Evolutionary conservation across 2,113 vertebrate genomes (phyloP), one percentile per base, ranked within the genome.

Genomic region (Parus major): DNA sequence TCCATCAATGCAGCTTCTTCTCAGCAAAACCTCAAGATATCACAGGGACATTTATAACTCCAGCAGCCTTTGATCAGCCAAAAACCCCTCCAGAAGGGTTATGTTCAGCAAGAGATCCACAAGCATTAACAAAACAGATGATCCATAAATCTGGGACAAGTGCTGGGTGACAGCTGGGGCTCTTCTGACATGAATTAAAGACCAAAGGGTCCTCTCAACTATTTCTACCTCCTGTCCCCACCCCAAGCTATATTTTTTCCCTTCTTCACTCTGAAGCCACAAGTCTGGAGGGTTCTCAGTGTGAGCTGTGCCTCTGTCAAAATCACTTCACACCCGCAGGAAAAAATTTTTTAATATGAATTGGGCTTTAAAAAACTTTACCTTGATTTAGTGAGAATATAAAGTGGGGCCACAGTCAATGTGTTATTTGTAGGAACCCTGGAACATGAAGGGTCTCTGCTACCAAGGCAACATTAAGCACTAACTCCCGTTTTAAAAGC

Each of bases 381-480:
- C 95, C 93, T 96, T 97, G 92, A 97, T 96, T 98, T 97, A 97
- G 96, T 92, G 97, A 97, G 96, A 97, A 96, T 97, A 95, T 97
- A 90, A 97, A 97, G 98, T 88, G 73, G 92, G 87, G 80, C 94
- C 86, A 82, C 24, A 97, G 96, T 98, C 96, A 96, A 96, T 96
- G 96, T 96, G 96, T 88, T 92, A 92, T 97, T 97, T 97, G 98
- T 98, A 71, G 69, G 93, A 94, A 78, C 88, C 90, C 88, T 72
- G 78, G 86, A 97, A 97, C 95, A 81, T 23, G 69, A 65, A 96
- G 94, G 95, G 59, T 97, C 97, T 96, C 95, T 96, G 94, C 92
- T 88, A 92, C 88, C 82, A 92, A 95, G 97, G 96, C 96, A 97
- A 95, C 97, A 44, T 91, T 22, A 77, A 95, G 93, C 72, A 83